Percentiles rank a stretch among this genome's conserved stretches.
phyloP scores from a whole-genome alignment of 2,113 vertebrate genomes.

The Crotophaga sulcirostris region DNA sequence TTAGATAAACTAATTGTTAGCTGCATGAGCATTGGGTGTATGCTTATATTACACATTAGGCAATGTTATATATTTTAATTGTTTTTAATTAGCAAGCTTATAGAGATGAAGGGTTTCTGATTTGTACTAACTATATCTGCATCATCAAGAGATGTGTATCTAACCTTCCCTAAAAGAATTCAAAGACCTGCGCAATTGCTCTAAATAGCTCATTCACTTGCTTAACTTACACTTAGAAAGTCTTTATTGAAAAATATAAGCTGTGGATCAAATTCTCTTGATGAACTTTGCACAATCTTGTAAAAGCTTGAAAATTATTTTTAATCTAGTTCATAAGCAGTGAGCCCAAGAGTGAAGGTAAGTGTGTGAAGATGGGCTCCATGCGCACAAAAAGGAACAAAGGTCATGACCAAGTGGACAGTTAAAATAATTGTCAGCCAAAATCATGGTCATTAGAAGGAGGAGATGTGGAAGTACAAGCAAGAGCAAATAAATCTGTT shows the following conservation, averaged over 20 bases:
- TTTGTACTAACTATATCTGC: background rate
- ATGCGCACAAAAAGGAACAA: background rate
- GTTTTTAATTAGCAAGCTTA: constrained; percentile 33
- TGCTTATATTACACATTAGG: background rate
- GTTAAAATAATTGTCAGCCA: background rate
- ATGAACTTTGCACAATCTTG: background rate
- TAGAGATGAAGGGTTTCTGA: constrained; percentile 16
- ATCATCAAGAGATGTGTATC: background rate
- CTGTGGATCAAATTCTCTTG: background rate
- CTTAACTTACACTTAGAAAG: background rate
- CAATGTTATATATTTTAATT: constrained; percentile 26
- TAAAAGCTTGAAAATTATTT: background rate
- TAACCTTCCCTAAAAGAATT: background rate
- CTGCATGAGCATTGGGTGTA: background rate
- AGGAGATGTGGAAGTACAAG: background rate
- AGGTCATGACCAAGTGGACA: background rate
- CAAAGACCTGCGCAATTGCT: background rate
- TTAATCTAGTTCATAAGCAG: background rate
- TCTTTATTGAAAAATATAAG: background rate
- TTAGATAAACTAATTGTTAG: constrained; percentile 5
- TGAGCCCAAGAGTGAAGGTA: background rate
- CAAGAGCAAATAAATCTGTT: background rate
- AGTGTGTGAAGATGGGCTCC: background rate
- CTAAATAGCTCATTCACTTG: background rate
- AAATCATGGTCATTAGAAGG: background rate